Evolutionary conservation across 2,797 vertebrate species (phyloP), one percentile per base, ranked within the genome.

Genomic region (Epinephelus awoara): DNA sequence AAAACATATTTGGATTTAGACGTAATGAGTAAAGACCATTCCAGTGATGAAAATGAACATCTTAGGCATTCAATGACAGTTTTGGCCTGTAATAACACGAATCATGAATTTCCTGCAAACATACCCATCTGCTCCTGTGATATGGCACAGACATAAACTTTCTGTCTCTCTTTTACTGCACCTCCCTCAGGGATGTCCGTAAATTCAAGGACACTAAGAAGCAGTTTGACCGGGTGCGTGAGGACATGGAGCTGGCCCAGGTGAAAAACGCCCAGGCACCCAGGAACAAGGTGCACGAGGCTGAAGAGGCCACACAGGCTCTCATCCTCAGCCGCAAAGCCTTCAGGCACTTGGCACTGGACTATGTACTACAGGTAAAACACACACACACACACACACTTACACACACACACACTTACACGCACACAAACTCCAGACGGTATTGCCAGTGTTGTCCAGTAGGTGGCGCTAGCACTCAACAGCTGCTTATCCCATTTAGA

Each of bases 201-300:
- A 98, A 97, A 77, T 99, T 99, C 93, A 99, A 99, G 90, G 98
- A 99, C 89, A 98, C 97, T 3, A 99, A 99, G 95, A 99, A 99
- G 94, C 98, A 99, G 86, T 98, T 99, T 46, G 98, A 99, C 89
- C 96, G 95, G 7, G 97, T 99, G 63, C 92, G 97, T 0, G 98
- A 99, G 89, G 98, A 99, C 91, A 96, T 99, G 97, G 98, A 99
- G 87, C 93, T 99, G 29, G 97, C 98, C 0, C 95, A 99, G 90
- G 98, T 98, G 93, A 97, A 98, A 94, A 99, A 99, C 0, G 98
- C 98, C 2, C 98, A 99, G 91, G 98, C 97, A 0, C 97, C 98
- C 0, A 95, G 97, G 42, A 98, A 98, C 95, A 98, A 98, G 29
- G 96, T 97, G 1, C 98, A 99, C 0, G 98, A 99, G 88, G 97